Conservation (phyloP, 1,140 invertebrate species). For the Plectrocnemia conspersa region DNA sequence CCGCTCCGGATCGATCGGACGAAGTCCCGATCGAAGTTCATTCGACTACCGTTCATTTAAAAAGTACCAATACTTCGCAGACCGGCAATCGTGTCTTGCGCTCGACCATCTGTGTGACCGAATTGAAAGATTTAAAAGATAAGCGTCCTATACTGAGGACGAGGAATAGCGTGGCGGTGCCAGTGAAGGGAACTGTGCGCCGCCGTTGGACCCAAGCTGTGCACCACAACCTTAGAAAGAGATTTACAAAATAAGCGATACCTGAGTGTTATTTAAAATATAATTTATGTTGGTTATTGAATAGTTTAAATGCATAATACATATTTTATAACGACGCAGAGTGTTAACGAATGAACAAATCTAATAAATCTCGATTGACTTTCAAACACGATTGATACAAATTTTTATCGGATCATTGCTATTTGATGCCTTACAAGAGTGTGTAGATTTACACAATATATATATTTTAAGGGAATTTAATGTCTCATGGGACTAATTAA, state of each 20-base stretch:
- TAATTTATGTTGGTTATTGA: constrained; percentile 1
- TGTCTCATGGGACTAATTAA: no score
- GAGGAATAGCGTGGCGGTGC: constrained; percentile 23
- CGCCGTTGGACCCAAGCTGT: constrained; percentile 25
- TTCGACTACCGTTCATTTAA: constrained; percentile 29
- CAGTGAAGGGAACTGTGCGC: constrained; percentile 13
- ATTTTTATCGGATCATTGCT: no score
- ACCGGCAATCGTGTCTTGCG: constrained; percentile 25
- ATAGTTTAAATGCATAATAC: no score
- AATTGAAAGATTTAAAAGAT: constrained; percentile 10
- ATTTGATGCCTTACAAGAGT: no score
- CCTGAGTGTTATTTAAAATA: neutral
- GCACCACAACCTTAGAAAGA: constrained; percentile 29
- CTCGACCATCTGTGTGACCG: constrained; percentile 17
- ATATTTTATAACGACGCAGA: no score
- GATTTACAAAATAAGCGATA: constrained; percentile 23
- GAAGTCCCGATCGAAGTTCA: constrained; percentile 26
- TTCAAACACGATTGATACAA: no score
- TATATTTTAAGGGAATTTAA: no score
- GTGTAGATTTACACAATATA: no score
- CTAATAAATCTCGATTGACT: no score
- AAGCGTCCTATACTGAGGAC: constrained; percentile 25
- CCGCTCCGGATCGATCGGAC: neutral
- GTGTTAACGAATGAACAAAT: no score
- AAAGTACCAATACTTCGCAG: constrained; percentile 12